A percentile compares a stretch with the other conserved stretches of the same genome.
Conservation (phyloP, 2,113 vertebrate species). For the Phodopus roborovskii region DNA sequence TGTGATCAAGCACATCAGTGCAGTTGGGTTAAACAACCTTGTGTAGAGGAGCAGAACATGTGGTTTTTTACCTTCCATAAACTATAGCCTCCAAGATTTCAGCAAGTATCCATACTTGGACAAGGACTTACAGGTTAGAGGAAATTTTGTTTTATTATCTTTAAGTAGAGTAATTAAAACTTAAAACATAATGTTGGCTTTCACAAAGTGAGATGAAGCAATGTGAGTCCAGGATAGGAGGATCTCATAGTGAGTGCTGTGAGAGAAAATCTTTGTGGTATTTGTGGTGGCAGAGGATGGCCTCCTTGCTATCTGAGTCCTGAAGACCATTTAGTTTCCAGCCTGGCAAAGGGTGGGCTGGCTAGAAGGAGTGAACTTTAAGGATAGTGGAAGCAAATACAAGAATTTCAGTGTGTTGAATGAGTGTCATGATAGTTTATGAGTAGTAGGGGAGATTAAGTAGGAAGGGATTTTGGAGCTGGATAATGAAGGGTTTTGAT, state of each 20-base stretch:
- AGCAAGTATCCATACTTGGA: neutral
- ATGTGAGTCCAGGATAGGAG: neutral
- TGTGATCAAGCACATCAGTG: neutral
- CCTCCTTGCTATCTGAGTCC: neutral
- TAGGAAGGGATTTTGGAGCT: conserved; percentile 11
- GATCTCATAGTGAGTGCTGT: neutral
- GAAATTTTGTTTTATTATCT: neutral
- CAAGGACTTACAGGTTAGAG: neutral
- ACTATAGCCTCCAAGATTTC: neutral
- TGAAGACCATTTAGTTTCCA: neutral
- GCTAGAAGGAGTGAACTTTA: neutral
- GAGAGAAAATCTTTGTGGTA: neutral
- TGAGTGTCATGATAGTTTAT: conserved; percentile 40
- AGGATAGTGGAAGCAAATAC: neutral
- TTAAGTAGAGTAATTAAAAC: neutral
- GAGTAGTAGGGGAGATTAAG: neutral
- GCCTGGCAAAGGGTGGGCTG: neutral
- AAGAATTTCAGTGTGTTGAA: neutral
- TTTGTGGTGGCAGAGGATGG: neutral
- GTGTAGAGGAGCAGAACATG: neutral
- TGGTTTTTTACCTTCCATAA: neutral
- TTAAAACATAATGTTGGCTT: neutral
- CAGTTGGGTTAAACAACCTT: neutral
- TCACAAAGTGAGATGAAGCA: neutral
- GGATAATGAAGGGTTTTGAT: conserved; percentile 58